These are phyloP conservation scores for Menidia beryllina DNA, from an alignment of 2,113 vertebrate genomes.

Conservation along the genomic window DNA sequence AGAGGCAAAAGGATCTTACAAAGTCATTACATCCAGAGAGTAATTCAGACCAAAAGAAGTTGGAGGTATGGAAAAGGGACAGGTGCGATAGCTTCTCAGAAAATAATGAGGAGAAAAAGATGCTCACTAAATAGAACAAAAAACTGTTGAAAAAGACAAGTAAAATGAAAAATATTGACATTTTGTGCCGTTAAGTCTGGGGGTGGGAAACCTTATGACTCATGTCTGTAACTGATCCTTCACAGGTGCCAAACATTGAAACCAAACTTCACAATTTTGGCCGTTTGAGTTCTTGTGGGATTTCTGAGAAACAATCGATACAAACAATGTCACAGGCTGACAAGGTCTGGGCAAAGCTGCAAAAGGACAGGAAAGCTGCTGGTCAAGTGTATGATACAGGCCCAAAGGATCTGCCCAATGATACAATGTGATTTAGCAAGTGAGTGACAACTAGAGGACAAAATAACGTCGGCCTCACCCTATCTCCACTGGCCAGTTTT, in stretches of 20 bases:
- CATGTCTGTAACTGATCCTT: not conserved
- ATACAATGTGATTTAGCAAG: slow-evolving; percentile 59
- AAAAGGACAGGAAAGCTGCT: slow-evolving; percentile 32
- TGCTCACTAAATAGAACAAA: not conserved
- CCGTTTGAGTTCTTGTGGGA: slow-evolving; percentile 28
- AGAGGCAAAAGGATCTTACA: not conserved
- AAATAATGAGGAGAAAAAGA: not conserved
- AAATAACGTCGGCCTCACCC: slow-evolving; percentile 43
- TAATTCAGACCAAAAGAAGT: not conserved
- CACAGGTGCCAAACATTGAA: not conserved
- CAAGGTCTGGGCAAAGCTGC: slow-evolving; percentile 45
- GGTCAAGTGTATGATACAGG: slow-evolving; percentile 51
- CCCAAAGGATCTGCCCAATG: slow-evolving; percentile 35
- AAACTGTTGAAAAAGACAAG: not conserved
- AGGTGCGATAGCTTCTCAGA: not conserved
- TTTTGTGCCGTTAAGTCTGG: not conserved
- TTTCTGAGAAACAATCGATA: slow-evolving; percentile 59
- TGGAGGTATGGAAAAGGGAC: not conserved
- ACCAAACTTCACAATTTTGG: slow-evolving; percentile 25
- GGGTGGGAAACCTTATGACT: not conserved
- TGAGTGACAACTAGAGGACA: slow-evolving; percentile 47
- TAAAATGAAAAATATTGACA: not conserved
- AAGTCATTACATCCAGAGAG: not conserved
- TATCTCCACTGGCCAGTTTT: slow-evolving; percentile 29
- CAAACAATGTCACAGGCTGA: slow-evolving; percentile 50